Evolutionary conservation across 2,888 invertebrate genomes (phyloP), one percentile per base, ranked within the genome.

Genomic region (Eupithecia vulgata): DNA sequence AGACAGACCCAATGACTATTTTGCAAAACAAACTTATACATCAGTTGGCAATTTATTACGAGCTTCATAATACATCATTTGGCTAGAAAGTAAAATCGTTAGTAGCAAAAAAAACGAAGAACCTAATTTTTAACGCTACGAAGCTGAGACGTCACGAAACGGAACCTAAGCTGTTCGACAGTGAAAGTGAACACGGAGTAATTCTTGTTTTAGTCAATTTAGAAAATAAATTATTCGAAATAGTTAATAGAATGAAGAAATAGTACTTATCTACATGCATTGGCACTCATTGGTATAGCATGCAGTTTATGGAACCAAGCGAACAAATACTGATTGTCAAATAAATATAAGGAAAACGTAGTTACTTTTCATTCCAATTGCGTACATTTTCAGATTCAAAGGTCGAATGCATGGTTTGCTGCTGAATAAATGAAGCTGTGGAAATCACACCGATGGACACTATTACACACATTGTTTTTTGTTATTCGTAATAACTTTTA

Each of bases 141-240:
- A 78, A 87, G 82, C 81, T 82, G 80, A 85, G 85, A 85, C 89
- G 87, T 88, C 88, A 89, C 87, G 85, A 88, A 87, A 89, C 86
- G 88, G 86, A 88, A 91, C 87, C 89, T 88, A 90, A 92, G 88
- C 89, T 83, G 84, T 86, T 87, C 81, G 84, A 81, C 81, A 90
- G 92, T 92, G 93, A 93, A 93, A 92, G 93, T 93, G 84, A 90
- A 85, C 82, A 85, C 87, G 82, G 86, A 87, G 83, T 84, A 87
- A 90, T 89, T 85, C 78, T 79, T 76, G 74, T 77, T 79, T 79
- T 76, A 74, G 64, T 66, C 77, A 76, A 72, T 73, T 73, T 75
- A 59, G 70, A 72, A 64, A 67, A 67, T 65, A 25, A 66, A 71
- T 74, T 68, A 34, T 37, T 66, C 66, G 40, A 61, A 68, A 65